Conservation (phyloP, 2,888 invertebrate genomes). For the Drosophila picticornis region DNA sequence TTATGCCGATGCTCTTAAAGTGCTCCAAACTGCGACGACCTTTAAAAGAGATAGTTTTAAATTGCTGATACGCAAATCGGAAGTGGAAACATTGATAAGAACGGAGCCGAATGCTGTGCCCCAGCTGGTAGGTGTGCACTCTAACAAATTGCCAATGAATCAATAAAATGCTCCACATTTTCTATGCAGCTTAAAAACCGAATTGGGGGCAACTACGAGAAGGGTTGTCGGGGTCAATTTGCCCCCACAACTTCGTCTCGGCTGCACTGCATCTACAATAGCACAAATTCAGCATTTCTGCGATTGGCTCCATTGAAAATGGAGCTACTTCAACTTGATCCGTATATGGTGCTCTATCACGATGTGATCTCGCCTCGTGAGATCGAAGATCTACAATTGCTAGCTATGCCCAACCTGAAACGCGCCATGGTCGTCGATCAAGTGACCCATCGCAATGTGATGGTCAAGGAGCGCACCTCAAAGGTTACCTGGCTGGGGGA, state of each 20-base stretch:
- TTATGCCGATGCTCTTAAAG: slow-evolving; percentile 60
- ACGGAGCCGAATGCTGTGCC: slow-evolving; percentile 21
- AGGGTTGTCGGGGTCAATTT: slow-evolving; percentile 78
- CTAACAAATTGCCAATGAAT: slow-evolving; percentile 1
- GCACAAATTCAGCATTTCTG: slow-evolving; percentile 73
- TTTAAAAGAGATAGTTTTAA: slow-evolving; percentile 51
- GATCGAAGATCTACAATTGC: slow-evolving; percentile 66
- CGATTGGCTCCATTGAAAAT: slow-evolving; percentile 81
- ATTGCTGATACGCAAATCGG: slow-evolving; percentile 58
- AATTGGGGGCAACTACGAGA: slow-evolving; percentile 35
- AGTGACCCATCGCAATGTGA: slow-evolving; percentile 10
- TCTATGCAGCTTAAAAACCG: slow-evolving; percentile 11
- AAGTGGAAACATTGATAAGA: slow-evolving; percentile 68
- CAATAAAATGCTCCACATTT: not conserved
- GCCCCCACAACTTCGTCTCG: slow-evolving; percentile 18
- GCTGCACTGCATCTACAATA: slow-evolving; percentile 78
- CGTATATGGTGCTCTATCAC: slow-evolving; percentile 81
- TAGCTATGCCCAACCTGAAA: slow-evolving; percentile 67
- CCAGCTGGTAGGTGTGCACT: slow-evolving; percentile 35
- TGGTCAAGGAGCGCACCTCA: slow-evolving; percentile 73
- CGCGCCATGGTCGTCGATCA: slow-evolving; percentile 76
- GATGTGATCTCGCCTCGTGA: slow-evolving; percentile 75
- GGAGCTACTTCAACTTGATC: slow-evolving; percentile 76
- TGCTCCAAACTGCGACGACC: slow-evolving; percentile 54
- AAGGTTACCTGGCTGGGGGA: slow-evolving; percentile 81